Base-by-base conservation (phyloP, 2,113 vertebrate genomes). In the Arothron firmamentum region DNA sequence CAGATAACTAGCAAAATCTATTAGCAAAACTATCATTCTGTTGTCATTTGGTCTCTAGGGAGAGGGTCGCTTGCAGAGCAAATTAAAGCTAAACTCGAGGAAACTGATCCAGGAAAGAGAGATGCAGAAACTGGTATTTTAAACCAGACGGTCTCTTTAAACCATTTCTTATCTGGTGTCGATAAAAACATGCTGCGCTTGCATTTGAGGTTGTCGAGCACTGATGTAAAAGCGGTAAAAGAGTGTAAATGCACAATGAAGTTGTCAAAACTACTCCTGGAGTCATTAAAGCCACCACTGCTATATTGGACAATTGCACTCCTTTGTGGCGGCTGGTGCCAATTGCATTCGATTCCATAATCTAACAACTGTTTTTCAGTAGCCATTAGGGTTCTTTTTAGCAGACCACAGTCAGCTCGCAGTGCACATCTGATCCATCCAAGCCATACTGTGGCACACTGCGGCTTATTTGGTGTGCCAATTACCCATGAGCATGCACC, bases 1-100 rank as follows among this genome's bases (percentile, higher is more conserved):
- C 80, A 81, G 84, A 88, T 85, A 78, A 85, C 82, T 84, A 85
- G 85, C 81, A 78, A 88, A 88, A 86, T 89, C 85, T 80, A 87
- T 89, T 85, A 89, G 83, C 53, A 78, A 79, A 87, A 74, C 78
- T 81, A 84, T 84, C 78, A 85, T 79, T 82, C 81, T 84, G 77
- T 78, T 87, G 86, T 83, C 76, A 68, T 86, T 80, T 38, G 55
- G 74, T 71, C 78, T 76, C 57, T 2, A 17, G 80, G 82, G 72
- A 83, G 41, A 67, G 55, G 59, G 59, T 45, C 6, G 72, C 64
- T 77, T 58, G 43, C 45, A 0, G 51, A 74, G 75, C 47, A 62
- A 73, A 78, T 70, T 65, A 47, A 78, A 78, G 74, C 60, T 62
- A 70, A 80, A 79, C 38, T 62, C 67, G 50, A 66, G 72, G 61